phyloP scores from a whole-genome alignment of 2,113 vertebrate species.

The Actenoides lindsayi region DNA sequence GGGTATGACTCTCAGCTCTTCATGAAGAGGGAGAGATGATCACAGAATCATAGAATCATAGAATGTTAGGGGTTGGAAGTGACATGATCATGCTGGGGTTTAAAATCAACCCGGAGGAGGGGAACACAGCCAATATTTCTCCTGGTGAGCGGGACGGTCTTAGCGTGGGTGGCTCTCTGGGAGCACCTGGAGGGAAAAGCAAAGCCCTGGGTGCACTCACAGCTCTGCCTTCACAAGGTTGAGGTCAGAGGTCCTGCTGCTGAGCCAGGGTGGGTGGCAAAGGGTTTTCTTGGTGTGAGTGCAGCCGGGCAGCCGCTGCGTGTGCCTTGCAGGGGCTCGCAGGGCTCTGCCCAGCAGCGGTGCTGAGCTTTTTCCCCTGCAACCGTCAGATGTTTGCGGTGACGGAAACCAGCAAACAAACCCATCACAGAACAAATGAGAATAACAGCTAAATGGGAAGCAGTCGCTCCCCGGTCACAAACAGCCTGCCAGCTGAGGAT shows the following conservation, averaged over 20 bases:
- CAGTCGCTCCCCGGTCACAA: neutral
- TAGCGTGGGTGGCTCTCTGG: fast-evolving
- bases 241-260: neutral
- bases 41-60: too few relatives aligned
- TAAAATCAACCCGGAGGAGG: neutral
- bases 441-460: neutral
- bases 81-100: neutral
- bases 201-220: neutral
- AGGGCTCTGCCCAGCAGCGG: neutral
- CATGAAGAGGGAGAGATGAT: neutral
- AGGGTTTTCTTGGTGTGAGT: neutral
- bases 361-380: neutral
- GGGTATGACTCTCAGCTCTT: neutral
- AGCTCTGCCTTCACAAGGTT: neutral
- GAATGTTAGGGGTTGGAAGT: too few relatives aligned
- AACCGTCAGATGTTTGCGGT: neutral
- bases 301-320: too few relatives aligned
- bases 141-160: neutral
- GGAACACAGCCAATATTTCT: neutral
- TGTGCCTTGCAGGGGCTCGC: neutral
- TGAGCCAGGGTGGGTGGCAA: neutral
- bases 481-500: neutral
- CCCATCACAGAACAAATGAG: neutral
- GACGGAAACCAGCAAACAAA: neutral
- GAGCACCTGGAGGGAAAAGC: neutral